These are phyloP conservation scores for Catharus ustulatus DNA, from an alignment of 2,797 vertebrate genomes.

Conservation along the genomic window DNA sequence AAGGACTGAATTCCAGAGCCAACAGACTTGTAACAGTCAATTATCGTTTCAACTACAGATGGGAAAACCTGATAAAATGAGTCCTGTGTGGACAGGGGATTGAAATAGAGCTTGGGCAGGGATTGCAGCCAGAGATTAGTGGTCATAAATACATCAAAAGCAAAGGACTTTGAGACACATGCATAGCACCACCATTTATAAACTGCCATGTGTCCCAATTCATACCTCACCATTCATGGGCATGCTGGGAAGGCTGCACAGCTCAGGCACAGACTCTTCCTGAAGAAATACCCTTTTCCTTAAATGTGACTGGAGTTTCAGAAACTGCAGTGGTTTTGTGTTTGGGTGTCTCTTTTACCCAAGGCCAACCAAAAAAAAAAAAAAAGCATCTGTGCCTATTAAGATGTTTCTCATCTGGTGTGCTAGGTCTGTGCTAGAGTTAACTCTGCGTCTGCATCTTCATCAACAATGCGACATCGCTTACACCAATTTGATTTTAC, in stretches of 20 bases:
- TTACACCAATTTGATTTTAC: conserved; percentile 70
- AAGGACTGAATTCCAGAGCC: conserved; percentile 50
- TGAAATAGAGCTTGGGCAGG: conserved; percentile 56
- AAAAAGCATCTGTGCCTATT: conserved; percentile 4
- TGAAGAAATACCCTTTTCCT: neutral
- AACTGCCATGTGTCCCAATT: neutral
- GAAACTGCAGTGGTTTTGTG: neutral
- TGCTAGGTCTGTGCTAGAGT: conserved; percentile 17
- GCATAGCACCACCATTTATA: conserved; percentile 32
- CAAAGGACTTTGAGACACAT: conserved; percentile 25
- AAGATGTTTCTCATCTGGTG: conserved; percentile 30
- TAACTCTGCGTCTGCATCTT: conserved; percentile 54
- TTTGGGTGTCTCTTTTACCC: neutral
- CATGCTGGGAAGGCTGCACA: neutral
- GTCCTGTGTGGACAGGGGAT: conserved; percentile 19
- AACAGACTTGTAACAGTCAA: conserved; percentile 44
- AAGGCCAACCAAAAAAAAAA: neutral
- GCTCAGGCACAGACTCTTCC: neutral
- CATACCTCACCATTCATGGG: conserved; percentile 49
- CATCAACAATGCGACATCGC: conserved; percentile 53
- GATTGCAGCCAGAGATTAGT: conserved; percentile 51
- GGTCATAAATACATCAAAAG: conserved; percentile 51
- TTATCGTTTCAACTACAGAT: conserved; percentile 34
- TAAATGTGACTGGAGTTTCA: conserved; percentile 21
- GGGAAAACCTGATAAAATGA: conserved; percentile 63